Conservation (phyloP, 2,888 invertebrate genomes). For the Kuschelorhynchus macadamiae region DNA sequence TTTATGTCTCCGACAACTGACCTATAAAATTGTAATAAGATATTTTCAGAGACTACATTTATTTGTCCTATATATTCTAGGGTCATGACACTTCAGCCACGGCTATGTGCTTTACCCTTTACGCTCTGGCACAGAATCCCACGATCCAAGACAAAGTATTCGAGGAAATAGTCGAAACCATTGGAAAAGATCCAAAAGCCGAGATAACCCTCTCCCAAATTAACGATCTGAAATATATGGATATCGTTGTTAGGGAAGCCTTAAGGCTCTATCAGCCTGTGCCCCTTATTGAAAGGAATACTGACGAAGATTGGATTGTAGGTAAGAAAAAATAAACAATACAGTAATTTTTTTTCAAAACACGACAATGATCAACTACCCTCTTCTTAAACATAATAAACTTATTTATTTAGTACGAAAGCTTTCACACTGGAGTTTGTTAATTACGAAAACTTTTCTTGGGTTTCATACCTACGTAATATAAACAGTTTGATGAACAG, state of each 20-base stretch:
- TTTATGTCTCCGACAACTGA: too few species aligned
- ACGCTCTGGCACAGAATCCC: slow-evolving; percentile 69
- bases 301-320: slow-evolving; percentile 66
- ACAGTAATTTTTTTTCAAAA: too few species aligned
- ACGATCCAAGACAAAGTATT: slow-evolving; percentile 66
- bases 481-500: too few species aligned
- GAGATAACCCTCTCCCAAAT: slow-evolving; percentile 57
- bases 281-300: slow-evolving; percentile 69
- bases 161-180: slow-evolving; percentile 58
- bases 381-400: too few species aligned
- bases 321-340: slow-evolving; percentile 54
- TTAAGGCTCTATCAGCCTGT: slow-evolving; percentile 73
- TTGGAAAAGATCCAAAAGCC: slow-evolving; percentile 57
- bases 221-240: slow-evolving; percentile 69
- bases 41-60: too few species aligned
- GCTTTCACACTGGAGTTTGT: too few species aligned
- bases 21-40: too few species aligned
- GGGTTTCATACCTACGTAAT: too few species aligned
- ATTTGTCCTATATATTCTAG: slow-evolving; percentile 56
- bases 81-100: slow-evolving; percentile 73
- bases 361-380: too few species aligned
- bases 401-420: too few species aligned
- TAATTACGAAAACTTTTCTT: too few species aligned
- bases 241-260: slow-evolving; percentile 73
- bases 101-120: slow-evolving; percentile 71